A percentile compares a stretch with the other conserved stretches of the same genome.
Evolutionary conservation across 2,888 invertebrate genomes (phyloP).

Genomic region (Luperina nickerlii): DNA sequence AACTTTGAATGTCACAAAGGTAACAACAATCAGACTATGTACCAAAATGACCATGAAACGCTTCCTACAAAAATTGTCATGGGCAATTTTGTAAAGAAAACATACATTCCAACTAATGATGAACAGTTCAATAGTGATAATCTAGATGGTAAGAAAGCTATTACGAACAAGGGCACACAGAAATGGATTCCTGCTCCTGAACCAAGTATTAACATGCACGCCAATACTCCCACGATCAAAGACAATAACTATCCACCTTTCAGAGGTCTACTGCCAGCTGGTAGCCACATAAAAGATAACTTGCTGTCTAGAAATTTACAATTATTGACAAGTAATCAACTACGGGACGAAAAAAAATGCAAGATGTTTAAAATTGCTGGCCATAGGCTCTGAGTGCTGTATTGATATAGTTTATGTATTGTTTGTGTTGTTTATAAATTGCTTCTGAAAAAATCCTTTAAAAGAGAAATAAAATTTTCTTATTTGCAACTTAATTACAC

Average conservation of each 20-base stretch:
- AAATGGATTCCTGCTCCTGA: slow-evolving; percentile 68
- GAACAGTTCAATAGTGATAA: slow-evolving; percentile 72
- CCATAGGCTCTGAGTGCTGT: slow-evolving; percentile 75
- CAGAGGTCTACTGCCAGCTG: slow-evolving; percentile 53
- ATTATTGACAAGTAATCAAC: slow-evolving; percentile 70
- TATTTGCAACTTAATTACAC: slow-evolving; percentile 45
- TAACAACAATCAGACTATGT: slow-evolving; percentile 53
- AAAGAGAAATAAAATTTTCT: slow-evolving; percentile 47
- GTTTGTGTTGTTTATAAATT: slow-evolving; percentile 21
- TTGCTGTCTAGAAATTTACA: slow-evolving; percentile 71
- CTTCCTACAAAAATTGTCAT: slow-evolving; percentile 74
- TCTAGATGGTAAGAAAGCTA: slow-evolving; percentile 76
- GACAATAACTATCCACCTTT: slow-evolving; percentile 55
- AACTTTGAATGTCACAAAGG: slow-evolving; percentile 63
- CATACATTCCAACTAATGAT: slow-evolving; percentile 68
- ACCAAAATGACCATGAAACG: slow-evolving; percentile 67
- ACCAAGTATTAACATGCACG: slow-evolving; percentile 58
- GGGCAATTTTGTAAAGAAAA: slow-evolving; percentile 76
- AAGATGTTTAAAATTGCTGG: slow-evolving; percentile 86
- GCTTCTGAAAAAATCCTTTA: slow-evolving; percentile 15
- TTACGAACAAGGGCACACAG: slow-evolving; percentile 74
- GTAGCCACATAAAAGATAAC: slow-evolving; percentile 62
- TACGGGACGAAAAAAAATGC: slow-evolving; percentile 78
- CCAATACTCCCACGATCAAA: slow-evolving; percentile 50
- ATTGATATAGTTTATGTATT: slow-evolving; percentile 1